A percentile compares a stretch with the other conserved stretches of the same genome.
Conservation (phyloP, 2,888 invertebrate species). For the Nephrotoma guestfalica region DNA sequence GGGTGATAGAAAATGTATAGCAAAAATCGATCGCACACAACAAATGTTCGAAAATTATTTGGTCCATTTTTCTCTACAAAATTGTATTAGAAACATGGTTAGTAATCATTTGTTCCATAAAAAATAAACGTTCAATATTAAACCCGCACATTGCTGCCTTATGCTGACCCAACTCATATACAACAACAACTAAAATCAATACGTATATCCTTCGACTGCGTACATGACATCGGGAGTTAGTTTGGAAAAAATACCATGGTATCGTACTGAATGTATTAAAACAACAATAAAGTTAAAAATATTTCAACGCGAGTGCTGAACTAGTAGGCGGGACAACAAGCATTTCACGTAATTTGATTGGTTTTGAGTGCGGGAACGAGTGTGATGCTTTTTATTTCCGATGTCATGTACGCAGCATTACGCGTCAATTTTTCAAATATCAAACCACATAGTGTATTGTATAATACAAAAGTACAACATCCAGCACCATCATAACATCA, state of each 20-base stretch:
- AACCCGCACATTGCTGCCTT: neutral
- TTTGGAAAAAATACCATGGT: no score
- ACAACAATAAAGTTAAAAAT: no score
- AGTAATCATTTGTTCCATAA: neutral
- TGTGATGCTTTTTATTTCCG: no score
- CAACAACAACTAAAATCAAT: neutral
- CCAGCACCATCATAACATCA: neutral
- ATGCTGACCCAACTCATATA: neutral
- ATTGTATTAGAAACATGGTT: neutral
- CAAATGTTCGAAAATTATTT: neutral
- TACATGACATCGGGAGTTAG: no score
- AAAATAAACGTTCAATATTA: neutral
- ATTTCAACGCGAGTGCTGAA: no score
- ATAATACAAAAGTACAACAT: neutral
- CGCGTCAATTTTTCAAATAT: neutral
- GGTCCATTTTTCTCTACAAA: neutral
- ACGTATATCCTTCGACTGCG: neutral
- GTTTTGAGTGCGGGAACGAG: no score
- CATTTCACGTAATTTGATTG: no score
- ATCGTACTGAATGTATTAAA: no score
- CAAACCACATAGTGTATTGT: neutral
- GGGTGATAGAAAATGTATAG: no score
- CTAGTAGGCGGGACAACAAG: no score
- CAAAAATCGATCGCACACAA: neutral
- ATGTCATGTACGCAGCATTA: no score